A percentile compares a stretch with the other conserved stretches of the same genome.
phyloP scores from a whole-genome alignment of 2,888 invertebrate species.

The Aporophyla lueneburgensis region DNA sequence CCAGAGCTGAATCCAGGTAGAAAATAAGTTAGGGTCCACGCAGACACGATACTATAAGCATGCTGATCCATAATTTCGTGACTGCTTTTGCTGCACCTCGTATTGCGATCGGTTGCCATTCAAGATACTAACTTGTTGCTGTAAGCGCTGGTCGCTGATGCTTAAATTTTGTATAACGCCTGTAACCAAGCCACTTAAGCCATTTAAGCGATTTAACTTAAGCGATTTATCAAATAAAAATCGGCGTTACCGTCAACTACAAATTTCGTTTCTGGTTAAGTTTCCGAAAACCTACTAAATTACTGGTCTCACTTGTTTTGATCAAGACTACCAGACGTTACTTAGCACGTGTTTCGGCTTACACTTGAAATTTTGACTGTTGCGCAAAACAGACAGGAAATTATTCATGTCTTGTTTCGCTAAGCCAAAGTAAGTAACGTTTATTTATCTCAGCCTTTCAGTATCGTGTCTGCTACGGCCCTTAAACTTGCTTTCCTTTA shows the following conservation, averaged over 20 bases:
- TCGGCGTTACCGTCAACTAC: too few species aligned
- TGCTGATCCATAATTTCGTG: background rate
- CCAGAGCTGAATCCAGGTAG: slow-evolving; percentile 65
- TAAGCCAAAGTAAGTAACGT: background rate
- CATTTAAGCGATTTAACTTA: too few species aligned
- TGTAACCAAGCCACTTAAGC: fast-evolving
- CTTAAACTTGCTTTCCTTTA: slow-evolving; percentile 24
- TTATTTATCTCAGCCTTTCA: background rate
- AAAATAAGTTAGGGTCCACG: slow-evolving; percentile 14
- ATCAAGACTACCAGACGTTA: background rate
- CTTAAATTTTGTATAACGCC: too few species aligned
- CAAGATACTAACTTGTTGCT: background rate
- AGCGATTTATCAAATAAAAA: too few species aligned
- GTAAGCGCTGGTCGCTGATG: background rate
- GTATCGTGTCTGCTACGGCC: background rate
- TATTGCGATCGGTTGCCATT: background rate
- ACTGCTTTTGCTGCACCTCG: background rate
- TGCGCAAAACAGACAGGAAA: too few species aligned
- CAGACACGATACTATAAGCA: background rate
- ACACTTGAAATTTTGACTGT: too few species aligned
- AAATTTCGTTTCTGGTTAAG: too few species aligned
- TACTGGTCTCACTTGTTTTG: too few species aligned
- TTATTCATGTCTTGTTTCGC: too few species aligned
- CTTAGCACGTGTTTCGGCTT: background rate
- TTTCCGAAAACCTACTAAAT: too few species aligned